Evolutionary conservation across 1,140 invertebrate genomes (phyloP), one percentile per base, ranked within the genome.

Genomic region (Pissodes strobi): DNA sequence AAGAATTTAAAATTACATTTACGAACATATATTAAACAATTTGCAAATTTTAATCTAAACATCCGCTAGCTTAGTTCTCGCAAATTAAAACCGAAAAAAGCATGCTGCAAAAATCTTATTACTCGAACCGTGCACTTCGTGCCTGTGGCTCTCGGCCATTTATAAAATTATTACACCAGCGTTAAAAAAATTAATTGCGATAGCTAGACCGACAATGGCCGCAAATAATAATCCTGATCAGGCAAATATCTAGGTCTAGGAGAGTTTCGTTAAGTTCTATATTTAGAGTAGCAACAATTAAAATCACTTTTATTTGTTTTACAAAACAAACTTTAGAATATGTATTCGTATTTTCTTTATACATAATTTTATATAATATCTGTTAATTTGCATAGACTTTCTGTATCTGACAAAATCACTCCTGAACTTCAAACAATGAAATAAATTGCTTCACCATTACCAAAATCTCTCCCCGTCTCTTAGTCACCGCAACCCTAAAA

Each of bases 121-220:
- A 59, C 43, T 34, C 9, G 43, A 49, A 49, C 57, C 57, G 27
- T 49, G 30, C 43, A 59, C 43, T 48, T 59, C 57, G 57, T 59
- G 57, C 45, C 57, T 12, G 27, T 49, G 27, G 43, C 57, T 49
- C 45, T 59, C 30, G 43, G 57, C 27, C 27, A 49, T 59, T 59
- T 59, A 59, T 59, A 59, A 59, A 59, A 59, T 49, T 49, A 49
- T 59, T 59, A 37, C 57, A 27, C 27, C 17, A 8, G 17, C 43
- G 57, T 15, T 37, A 43, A 59, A 59, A 59, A 59, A 59, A 59
- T 46, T 59, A 59, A 59, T 59, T 59, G 57, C 57, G n/a, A 59
- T 23, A 21, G 45, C 48, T 49, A 59, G 43, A 48, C 43, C 43
- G 30, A 46, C 57, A 59, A 48, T 48, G 12, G 25, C 41, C 43